These are phyloP conservation scores for Portevinia maculata DNA, from an alignment of 2,888 invertebrate species.

Conservation along the genomic window DNA sequence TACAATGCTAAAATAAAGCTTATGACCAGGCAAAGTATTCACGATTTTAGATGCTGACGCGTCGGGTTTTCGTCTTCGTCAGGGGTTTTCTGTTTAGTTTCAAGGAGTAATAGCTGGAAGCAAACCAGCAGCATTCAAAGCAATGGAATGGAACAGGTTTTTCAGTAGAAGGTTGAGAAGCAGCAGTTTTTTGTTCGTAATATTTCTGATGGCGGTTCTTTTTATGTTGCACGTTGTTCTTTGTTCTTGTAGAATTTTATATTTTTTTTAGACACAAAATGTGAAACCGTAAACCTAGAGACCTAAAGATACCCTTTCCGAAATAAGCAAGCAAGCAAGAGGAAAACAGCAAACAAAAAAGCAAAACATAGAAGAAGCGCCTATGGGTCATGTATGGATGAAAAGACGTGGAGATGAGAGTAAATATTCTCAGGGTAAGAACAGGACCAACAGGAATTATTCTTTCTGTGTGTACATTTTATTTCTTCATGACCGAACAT, in stretches of 20 bases:
- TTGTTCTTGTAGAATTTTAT: slow-evolving; percentile 19
- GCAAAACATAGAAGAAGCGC: slow-evolving; percentile 52
- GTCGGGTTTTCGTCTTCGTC: slow-evolving; percentile 47
- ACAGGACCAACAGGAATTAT: slow-evolving; percentile 48
- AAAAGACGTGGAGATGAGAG: slow-evolving; percentile 13
- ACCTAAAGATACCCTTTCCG: slow-evolving; percentile 71
- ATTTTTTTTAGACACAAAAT: slow-evolving; percentile 31
- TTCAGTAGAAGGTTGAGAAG: slow-evolving; percentile 29
- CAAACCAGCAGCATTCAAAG: slow-evolving; percentile 13
- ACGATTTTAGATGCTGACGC: slow-evolving; percentile 46
- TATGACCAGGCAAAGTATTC: slow-evolving; percentile 18
- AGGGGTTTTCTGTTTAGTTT: slow-evolving; percentile 13
- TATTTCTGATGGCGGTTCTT: slow-evolving; percentile 36
- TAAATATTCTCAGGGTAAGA: slow-evolving; percentile 9
- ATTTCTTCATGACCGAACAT: slow-evolving; percentile 23
- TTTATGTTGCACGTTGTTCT: slow-evolving; percentile 46
- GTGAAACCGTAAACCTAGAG: slow-evolving; percentile 73
- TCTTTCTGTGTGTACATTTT: neutral
- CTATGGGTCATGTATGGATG: slow-evolving; percentile 64
- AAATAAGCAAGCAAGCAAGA: slow-evolving; percentile 17
- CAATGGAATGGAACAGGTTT: slow-evolving; percentile 65
- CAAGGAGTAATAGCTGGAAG: slow-evolving; percentile 32
- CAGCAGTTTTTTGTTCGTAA: slow-evolving; percentile 11
- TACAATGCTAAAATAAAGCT: slow-evolving; percentile 1
- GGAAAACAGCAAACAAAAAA: slow-evolving; percentile 4